Conservation (phyloP, 2,113 vertebrate species). For the Henicopernis longicauda region DNA sequence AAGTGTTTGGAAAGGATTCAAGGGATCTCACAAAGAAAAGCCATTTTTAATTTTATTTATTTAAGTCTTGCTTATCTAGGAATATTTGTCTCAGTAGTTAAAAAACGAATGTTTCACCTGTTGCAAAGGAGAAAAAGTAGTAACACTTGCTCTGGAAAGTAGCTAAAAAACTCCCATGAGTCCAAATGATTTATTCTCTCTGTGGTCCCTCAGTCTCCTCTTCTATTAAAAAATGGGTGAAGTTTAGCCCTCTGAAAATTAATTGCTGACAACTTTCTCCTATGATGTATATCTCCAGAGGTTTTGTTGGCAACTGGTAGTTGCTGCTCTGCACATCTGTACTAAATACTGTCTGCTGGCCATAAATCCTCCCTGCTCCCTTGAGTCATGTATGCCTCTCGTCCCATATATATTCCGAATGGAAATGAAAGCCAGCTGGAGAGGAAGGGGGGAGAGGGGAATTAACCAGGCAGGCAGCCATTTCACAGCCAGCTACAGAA, state of each 20-base stretch:
- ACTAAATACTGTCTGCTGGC: background rate
- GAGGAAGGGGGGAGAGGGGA: background rate
- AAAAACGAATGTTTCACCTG: background rate
- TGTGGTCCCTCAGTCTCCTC: conserved; percentile 23
- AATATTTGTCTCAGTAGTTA: background rate
- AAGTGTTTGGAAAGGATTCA: background rate
- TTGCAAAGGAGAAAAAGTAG: background rate
- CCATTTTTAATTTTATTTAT: background rate
- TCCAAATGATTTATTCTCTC: conserved; percentile 38
- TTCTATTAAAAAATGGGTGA: conserved; percentile 54
- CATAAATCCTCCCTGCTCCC: conserved; percentile 36
- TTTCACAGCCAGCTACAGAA: background rate
- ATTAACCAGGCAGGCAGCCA: background rate
- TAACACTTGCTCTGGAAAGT: background rate
- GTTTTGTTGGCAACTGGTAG: conserved; percentile 34
- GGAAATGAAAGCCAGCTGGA: background rate
- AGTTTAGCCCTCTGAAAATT: conserved; percentile 53
- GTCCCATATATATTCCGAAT: background rate
- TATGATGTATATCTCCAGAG: conserved; percentile 37
- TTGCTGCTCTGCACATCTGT: conserved; percentile 54
- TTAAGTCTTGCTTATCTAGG: background rate
- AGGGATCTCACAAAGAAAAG: background rate
- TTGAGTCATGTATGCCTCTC: background rate
- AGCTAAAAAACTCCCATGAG: background rate
- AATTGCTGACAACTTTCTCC: conserved; percentile 52